A percentile compares a stretch with the other conserved stretches of the same genome.
These are phyloP conservation scores for Aphis craccivora DNA, from an alignment of 1,140 invertebrate genomes.

Conservation along the genomic window DNA sequence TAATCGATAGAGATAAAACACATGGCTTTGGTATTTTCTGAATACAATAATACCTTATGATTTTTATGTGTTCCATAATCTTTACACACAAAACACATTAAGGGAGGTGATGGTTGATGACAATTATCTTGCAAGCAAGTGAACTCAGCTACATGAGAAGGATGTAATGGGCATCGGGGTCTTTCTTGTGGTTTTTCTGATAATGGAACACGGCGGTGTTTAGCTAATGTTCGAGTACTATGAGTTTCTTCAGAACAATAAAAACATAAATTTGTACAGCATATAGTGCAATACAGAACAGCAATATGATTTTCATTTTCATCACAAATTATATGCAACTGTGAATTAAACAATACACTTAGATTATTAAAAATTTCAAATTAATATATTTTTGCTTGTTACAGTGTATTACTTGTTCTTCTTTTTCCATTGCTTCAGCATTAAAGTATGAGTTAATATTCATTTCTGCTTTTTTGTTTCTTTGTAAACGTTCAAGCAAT, in stretches of 20 bases:
- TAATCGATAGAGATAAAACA: not conserved
- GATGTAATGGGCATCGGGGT: slow-evolving; percentile 70
- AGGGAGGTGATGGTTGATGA: slow-evolving; percentile 63
- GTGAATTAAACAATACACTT: slow-evolving; percentile 59
- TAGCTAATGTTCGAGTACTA: slow-evolving; percentile 68
- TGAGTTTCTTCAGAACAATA: slow-evolving; percentile 70
- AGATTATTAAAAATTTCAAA: not conserved
- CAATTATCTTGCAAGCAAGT: slow-evolving; percentile 71
- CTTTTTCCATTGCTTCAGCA: slow-evolving; percentile 66
- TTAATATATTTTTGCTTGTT: not conserved
- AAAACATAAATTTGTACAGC: slow-evolving; percentile 69
- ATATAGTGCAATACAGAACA: slow-evolving; percentile 71
- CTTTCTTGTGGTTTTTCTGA: slow-evolving; percentile 72
- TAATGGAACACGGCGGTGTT: slow-evolving; percentile 70
- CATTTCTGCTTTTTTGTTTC: slow-evolving; percentile 62
- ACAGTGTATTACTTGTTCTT: slow-evolving; percentile 64
- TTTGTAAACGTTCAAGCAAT: slow-evolving; percentile 69
- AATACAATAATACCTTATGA: slow-evolving; percentile 66
- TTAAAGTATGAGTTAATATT: slow-evolving; percentile 59
- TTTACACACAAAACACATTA: slow-evolving; percentile 72
- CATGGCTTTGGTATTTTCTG: not conserved
- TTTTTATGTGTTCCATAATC: slow-evolving; percentile 70
- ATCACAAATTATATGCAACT: slow-evolving; percentile 69
- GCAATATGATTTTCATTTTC: slow-evolving; percentile 71
- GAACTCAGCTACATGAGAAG: slow-evolving; percentile 71